These are phyloP conservation scores for Helostoma temminkii DNA, from an alignment of 2,797 vertebrate species.

Conservation along the genomic window DNA sequence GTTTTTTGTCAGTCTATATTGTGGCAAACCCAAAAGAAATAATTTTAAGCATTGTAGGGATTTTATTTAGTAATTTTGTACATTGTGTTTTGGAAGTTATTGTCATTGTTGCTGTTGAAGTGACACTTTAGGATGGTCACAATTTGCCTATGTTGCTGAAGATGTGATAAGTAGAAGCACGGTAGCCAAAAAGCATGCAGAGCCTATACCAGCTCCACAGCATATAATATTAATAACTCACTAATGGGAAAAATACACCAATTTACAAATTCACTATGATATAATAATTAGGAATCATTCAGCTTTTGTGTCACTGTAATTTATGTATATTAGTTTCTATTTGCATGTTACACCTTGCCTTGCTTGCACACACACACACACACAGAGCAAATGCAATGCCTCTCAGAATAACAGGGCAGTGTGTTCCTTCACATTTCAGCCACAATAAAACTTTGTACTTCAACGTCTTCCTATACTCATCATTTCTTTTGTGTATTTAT, in stretches of 20 bases:
- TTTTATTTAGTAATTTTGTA: slow-evolving; percentile 72
- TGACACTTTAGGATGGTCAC: slow-evolving; percentile 37
- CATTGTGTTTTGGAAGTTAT: slow-evolving; percentile 52
- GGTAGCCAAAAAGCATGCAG: slow-evolving; percentile 72
- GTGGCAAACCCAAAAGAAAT: slow-evolving; percentile 38
- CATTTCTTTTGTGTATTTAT: slow-evolving; percentile 27
- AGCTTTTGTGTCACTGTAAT: slow-evolving; percentile 44
- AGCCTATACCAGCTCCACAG: slow-evolving; percentile 44
- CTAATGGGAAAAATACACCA: slow-evolving; percentile 32
- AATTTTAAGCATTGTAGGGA: background rate
- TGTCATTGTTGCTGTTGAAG: slow-evolving; percentile 56
- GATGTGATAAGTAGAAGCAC: slow-evolving; percentile 63
- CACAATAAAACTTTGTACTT: slow-evolving; percentile 75
- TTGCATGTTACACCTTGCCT: slow-evolving; percentile 59
- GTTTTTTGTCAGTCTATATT: slow-evolving; percentile 47
- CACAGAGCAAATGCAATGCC: slow-evolving; percentile 28
- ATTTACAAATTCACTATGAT: slow-evolving; percentile 25
- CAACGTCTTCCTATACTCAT: slow-evolving; percentile 22
- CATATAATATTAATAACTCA: slow-evolving; percentile 51
- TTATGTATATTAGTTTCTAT: slow-evolving; percentile 34
- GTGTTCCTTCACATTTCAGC: slow-evolving; percentile 66
- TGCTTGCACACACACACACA: slow-evolving; percentile 43
- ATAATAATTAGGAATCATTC: slow-evolving; percentile 24
- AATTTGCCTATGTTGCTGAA: slow-evolving; percentile 54
- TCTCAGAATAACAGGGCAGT: slow-evolving; percentile 42